These are phyloP conservation scores for Trichoplusia ni DNA, from an alignment of 1,140 invertebrate species.

Conservation along the genomic window DNA sequence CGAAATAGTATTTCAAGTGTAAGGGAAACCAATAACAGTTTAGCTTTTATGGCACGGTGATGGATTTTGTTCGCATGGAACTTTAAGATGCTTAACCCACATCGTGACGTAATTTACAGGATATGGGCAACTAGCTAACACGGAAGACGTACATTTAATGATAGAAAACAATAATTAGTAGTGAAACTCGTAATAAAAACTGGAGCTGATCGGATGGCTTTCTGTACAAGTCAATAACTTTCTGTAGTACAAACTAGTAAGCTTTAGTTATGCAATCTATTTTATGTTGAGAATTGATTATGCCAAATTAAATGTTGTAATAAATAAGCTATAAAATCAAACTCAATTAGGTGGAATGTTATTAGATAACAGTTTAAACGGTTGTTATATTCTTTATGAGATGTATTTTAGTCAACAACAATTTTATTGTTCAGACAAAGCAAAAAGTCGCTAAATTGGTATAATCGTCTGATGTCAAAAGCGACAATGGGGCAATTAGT, in stretches of 20 bases:
- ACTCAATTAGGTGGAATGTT: constrained; percentile 1
- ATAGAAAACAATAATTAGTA: constrained; percentile 57
- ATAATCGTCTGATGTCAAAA: constrained; percentile 51
- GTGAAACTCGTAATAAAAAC: constrained; percentile 63
- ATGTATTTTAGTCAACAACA: no score
- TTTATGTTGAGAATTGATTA: constrained; percentile 19
- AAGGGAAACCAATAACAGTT: no score
- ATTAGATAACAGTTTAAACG: not conserved
- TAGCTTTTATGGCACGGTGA: no score
- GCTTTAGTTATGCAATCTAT: constrained; percentile 9
- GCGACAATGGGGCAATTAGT: constrained; percentile 70
- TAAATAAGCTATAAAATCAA: constrained; percentile 18
- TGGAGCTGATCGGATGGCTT: constrained; percentile 46
- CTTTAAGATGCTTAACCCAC: not conserved
- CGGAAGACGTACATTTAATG: constrained; percentile 66
- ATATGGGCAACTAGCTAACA: constrained; percentile 63
- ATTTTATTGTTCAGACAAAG: no score
- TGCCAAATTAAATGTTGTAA: constrained; percentile 14
- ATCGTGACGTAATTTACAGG: constrained; percentile 51
- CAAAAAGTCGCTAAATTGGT: constrained; percentile 32
- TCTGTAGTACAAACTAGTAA: constrained; percentile 8
- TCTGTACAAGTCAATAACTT: constrained; percentile 31
- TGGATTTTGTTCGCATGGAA: no score
- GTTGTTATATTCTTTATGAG: constrained; percentile 28
- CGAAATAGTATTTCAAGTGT: no score